A percentile compares a stretch with the other conserved stretches of the same genome.
phyloP scores from a whole-genome alignment of 2,797 vertebrate species.

The Ctenopoma multispine region DNA sequence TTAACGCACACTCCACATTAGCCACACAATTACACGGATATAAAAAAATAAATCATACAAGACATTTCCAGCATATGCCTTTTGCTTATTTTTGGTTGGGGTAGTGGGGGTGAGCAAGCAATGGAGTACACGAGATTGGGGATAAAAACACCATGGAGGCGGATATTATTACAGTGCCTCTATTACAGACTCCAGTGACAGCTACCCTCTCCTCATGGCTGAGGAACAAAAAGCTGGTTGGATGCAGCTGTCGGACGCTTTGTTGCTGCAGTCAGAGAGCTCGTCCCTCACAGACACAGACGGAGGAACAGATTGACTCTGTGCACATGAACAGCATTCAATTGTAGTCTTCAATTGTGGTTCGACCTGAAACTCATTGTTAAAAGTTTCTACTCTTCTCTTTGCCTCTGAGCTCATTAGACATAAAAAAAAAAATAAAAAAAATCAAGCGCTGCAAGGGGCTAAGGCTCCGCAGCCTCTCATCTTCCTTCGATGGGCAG shows the following conservation, averaged over 20 bases:
- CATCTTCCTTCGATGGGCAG: constrained; percentile 60
- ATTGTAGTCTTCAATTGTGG: constrained; percentile 35
- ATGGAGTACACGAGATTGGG: constrained; percentile 9
- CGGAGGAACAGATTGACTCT: constrained; percentile 17
- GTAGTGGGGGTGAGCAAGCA: not conserved
- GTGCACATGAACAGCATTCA: constrained; percentile 47
- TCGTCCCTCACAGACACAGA: constrained; percentile 47
- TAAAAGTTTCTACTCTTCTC: constrained; percentile 53
- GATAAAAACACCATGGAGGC: constrained; percentile 23
- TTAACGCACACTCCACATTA: constrained; percentile 12
- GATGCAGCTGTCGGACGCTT: constrained; percentile 34
- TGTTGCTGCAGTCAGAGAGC: constrained; percentile 33
- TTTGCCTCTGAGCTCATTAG: constrained; percentile 25
- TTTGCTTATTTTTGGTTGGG: not conserved
- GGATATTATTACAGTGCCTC: constrained; percentile 7
- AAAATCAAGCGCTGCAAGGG: constrained; percentile 21
- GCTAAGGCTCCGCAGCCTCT: constrained; percentile 49
- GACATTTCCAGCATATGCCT: constrained; percentile 18
- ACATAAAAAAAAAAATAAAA: constrained; percentile 18
- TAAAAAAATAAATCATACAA: not conserved
- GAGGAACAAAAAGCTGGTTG: constrained; percentile 41
- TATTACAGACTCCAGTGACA: constrained; percentile 37
- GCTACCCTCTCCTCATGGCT: constrained; percentile 33
- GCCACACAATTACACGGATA: constrained; percentile 7
- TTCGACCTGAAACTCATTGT: constrained; percentile 50